A percentile compares a stretch with the other conserved stretches of the same genome.
These are phyloP conservation scores for Prinia subflava DNA, from an alignment of 2,113 vertebrate genomes.

Conservation along the genomic window DNA sequence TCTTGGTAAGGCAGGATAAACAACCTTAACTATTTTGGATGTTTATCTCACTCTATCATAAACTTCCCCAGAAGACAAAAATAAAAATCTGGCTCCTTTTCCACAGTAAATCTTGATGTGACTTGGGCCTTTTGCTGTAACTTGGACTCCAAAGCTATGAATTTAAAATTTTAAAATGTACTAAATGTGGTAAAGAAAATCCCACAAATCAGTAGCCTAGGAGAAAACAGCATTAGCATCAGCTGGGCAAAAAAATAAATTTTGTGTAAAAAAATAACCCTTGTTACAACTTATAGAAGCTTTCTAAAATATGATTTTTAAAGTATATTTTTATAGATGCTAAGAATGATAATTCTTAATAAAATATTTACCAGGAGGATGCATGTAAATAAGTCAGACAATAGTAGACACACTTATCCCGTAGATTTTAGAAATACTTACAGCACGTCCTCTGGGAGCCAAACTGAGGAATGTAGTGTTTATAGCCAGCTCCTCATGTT, in stretches of 20 bases:
- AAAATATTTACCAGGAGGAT: not conserved
- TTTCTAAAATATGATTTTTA: not conserved
- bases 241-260: not conserved
- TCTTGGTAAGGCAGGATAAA: constrained; percentile 35
- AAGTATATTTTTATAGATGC: not conserved
- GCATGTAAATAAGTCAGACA: constrained; percentile 5
- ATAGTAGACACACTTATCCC: constrained; percentile 28
- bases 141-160: not conserved
- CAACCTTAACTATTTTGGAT: constrained; percentile 48
- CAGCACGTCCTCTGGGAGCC: constrained; percentile 33
- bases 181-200: not conserved
- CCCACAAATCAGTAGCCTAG: not conserved
- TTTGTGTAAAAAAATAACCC: not conserved
- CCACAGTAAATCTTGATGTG: not conserved
- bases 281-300: not conserved
- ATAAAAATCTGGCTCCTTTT: constrained; percentile 35
- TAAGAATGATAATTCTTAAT: not conserved
- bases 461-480: constrained; percentile 58
- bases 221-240: not conserved
- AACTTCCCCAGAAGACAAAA: constrained; percentile 62
- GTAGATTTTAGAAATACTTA: constrained; percentile 51
- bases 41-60: constrained; percentile 62
- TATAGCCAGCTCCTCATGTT: constrained; percentile 64
- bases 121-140: not conserved
- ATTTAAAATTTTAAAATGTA: not conserved